phyloP scores from a whole-genome alignment of 2,888 invertebrate species.

The Drosophila imparisetae region DNA sequence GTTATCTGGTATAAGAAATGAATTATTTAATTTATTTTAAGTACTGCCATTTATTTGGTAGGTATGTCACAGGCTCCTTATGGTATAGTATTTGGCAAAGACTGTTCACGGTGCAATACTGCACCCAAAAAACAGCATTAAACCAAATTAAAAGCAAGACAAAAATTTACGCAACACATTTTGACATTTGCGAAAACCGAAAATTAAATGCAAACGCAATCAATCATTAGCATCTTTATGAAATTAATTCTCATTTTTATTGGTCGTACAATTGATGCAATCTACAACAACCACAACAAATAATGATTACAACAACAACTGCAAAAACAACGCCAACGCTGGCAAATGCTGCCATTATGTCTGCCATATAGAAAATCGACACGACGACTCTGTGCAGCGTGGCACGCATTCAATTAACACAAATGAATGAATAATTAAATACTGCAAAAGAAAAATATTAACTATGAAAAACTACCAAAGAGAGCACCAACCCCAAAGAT shows the following conservation, averaged over 20 bases:
- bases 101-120: conserved; percentile 32
- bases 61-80: conserved; percentile 22
- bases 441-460: conserved; percentile 25
- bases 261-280: conserved; percentile 47
- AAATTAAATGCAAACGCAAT: conserved; percentile 67
- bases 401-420: conserved; percentile 78
- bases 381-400: conserved; percentile 43
- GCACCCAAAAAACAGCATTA: conserved; percentile 41
- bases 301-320: conserved; percentile 27
- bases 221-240: conserved; percentile 74
- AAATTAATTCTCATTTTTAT: conserved; percentile 73
- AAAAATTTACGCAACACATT: conserved; percentile 58
- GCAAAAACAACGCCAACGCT: conserved; percentile 57
- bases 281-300: conserved; percentile 23
- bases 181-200: conserved; percentile 64
- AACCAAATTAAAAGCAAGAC: conserved; percentile 9
- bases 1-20: not conserved
- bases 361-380: conserved; percentile 64
- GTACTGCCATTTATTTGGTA: not conserved
- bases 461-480: not conserved
- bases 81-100: conserved; percentile 8
- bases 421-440: conserved; percentile 74
- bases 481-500: not conserved
- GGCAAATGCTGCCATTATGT: conserved; percentile 76
- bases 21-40: not conserved